Evolutionary conservation across 2,113 vertebrate genomes (phyloP).

Genomic region (Seriola dumerili): DNA sequence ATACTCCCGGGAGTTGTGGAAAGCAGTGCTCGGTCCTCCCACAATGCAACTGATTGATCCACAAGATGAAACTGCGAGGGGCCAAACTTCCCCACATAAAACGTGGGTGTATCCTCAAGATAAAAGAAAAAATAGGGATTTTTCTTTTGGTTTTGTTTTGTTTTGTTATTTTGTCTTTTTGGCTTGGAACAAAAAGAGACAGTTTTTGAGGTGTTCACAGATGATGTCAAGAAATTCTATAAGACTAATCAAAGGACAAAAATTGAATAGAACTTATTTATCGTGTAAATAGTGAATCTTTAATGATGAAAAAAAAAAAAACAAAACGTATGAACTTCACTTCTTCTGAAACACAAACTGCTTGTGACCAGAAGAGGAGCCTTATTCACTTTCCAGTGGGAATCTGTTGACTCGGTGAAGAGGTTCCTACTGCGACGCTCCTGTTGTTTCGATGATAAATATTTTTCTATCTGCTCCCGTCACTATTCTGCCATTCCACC

Average conservation of each 20-base stretch:
- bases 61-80: slow-evolving; percentile 49
- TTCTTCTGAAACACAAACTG: slow-evolving; percentile 81
- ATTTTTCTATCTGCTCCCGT: slow-evolving; percentile 86
- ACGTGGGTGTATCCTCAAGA: slow-evolving; percentile 47
- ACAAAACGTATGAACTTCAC: slow-evolving; percentile 74
- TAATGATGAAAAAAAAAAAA: slow-evolving; percentile 58
- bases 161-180: slow-evolving; percentile 49
- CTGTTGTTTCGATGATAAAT: slow-evolving; percentile 83
- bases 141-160: slow-evolving; percentile 35
- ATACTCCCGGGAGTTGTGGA: slow-evolving; percentile 26
- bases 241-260: slow-evolving; percentile 71
- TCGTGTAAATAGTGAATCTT: slow-evolving; percentile 85
- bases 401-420: slow-evolving; percentile 61
- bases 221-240: slow-evolving; percentile 82
- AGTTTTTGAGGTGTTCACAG: slow-evolving; percentile 71
- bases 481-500: slow-evolving; percentile 58
- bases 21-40: slow-evolving; percentile 32
- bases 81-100: slow-evolving; percentile 19
- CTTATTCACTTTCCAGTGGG: slow-evolving; percentile 76
- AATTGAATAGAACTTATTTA: slow-evolving; percentile 83
- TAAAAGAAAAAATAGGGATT: slow-evolving; percentile 27
- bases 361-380: slow-evolving; percentile 81
- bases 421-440: slow-evolving; percentile 68
- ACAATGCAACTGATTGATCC: slow-evolving; percentile 31
- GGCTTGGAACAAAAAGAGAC: slow-evolving; percentile 53